Base-by-base conservation (phyloP, 2,888 invertebrate genomes). In the Archips crataeganus region DNA sequence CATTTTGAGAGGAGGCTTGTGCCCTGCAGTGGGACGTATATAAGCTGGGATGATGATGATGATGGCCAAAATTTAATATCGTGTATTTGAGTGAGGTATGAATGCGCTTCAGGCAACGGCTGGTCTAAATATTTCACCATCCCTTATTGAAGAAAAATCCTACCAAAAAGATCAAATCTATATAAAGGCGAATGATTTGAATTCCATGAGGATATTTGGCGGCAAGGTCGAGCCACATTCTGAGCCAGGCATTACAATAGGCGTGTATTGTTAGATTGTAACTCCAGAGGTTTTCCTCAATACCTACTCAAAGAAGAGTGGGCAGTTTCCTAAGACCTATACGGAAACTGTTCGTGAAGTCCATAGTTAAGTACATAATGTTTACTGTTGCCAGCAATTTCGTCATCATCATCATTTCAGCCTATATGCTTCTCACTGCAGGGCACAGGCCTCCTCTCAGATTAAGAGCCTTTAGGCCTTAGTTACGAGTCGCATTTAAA, bases 141-240 rank as follows among this genome's bases (percentile, higher is more conserved):
- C 32, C 32, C 57, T 57, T 57, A 57, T 57, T 57, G 57, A 57
- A 57, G 57, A 32, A 57, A 54, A 57, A 57, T 32, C 32, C 57
- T 11, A 32, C 32, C 57, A 57, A 57, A 57, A 57, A 57, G 32
- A 57, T 57, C 57, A 57, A 57, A 57, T 57, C 57, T 57, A 57
- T 57, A 57, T 57, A 57, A 57, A 57, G 57, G 57, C 57, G 57
- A 57, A 57, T 57, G 57, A 57, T 57, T 57, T 57, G 57, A 57
- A 57, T 57, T 57, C 57, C 57, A 57, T 57, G 57, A 57, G 57
- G 57, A 32, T 57, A 57, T 57, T 57, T 57, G 57, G 57, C 32
- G 23, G 57, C 32, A 9, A 57, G 57, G 57, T 57, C 57, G 57
- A 57, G 57, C 32, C 57, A 57, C 11, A 57, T 57, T 57, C 32